Percentiles rank a stretch among this genome's conserved stretches.
Evolutionary conservation across 2,888 invertebrate species (phyloP).

Genomic region (Erannis defoliaria): DNA sequence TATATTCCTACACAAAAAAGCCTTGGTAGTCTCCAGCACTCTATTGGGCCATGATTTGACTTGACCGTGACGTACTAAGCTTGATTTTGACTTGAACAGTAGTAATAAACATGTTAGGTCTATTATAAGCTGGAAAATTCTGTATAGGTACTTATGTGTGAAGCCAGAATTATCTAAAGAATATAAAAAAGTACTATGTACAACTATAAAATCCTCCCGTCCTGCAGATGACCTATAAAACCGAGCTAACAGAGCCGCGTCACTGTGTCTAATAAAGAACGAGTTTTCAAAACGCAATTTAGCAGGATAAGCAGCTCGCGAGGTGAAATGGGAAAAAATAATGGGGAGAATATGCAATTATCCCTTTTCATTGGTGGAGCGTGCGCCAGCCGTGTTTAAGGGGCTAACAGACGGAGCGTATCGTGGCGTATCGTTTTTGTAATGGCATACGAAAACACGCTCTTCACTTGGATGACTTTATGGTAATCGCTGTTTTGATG

Average conservation of each 20-base stretch:
- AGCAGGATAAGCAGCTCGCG: conserved; percentile 60
- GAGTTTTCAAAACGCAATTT: conserved; percentile 63
- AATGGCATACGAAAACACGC: conserved; percentile 32
- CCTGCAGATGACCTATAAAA: conserved; percentile 35
- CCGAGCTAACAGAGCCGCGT: conserved; percentile 39
- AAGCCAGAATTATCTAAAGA: background rate
- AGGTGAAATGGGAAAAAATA: conserved; percentile 71
- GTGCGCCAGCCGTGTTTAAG: conserved; percentile 38
- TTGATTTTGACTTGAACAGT: too few relatives aligned
- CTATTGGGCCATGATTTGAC: too few relatives aligned
- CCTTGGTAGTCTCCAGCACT: too few relatives aligned
- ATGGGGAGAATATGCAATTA: conserved; percentile 71
- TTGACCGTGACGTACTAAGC: too few relatives aligned
- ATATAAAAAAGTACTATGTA: background rate
- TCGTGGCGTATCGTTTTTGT: conserved; percentile 29
- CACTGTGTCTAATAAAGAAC: conserved; percentile 45
- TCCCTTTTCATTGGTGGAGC: conserved; percentile 69
- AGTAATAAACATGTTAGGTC: too few relatives aligned
- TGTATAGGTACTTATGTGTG: too few relatives aligned
- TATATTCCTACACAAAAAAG: too few relatives aligned
- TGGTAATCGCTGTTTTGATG: conserved; percentile 27
- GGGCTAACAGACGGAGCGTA: conserved; percentile 38
- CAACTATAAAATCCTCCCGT: conserved; percentile 4
- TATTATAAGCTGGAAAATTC: too few relatives aligned
- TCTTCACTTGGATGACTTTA: conserved; percentile 25